Evolutionary conservation across 2,888 invertebrate genomes (phyloP), one percentile per base, ranked within the genome.

Genomic region (Nemotelus pantherinus): DNA sequence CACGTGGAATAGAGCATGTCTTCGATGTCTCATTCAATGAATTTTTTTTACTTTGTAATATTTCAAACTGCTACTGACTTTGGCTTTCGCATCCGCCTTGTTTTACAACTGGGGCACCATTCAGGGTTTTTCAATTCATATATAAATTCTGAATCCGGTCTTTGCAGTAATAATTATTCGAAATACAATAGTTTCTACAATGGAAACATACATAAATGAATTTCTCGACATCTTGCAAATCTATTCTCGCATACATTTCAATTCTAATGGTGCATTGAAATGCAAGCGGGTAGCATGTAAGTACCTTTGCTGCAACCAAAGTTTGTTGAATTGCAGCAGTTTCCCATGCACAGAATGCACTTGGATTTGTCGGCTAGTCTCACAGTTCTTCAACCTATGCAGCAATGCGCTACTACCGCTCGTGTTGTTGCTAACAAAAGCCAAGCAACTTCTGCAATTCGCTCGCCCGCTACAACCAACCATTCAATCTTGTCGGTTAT

Each of bases 401-500:
- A 58, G 5, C 6, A 50, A 50, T 50, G 50, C 50, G 9, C 50
- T 1, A 7, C 6, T 5, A 50, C 50, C 50, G 9, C 6, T 50
- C 50, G 2, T 43, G 7, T 25, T 41, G 7, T 7, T 3, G 4
- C 63, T 43, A 63, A 7, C 63, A 41, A 63, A 7, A 7, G 63
- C 63, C 3, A 63, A 3, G 41, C 63, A 39, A 3, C 39, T 63
- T 7, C 9, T 6, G 39, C 43, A 2, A 63, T 47, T 65, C 65
- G 25, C 9, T 47, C 43, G 43, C 45, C 3, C 44, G 10, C 65
- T 47, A 39, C 45, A 7, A 5, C 6, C 50, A 4, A 44, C 65
- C n/a, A 65, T 65, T 65, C 65, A 65, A 65, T 65, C 65, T 65
- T 65, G 41, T 65, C 65, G 25, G 25, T 65, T 65, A 65, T 65